Conservation (phyloP, 2,888 invertebrate genomes). For the Patella depressa region DNA sequence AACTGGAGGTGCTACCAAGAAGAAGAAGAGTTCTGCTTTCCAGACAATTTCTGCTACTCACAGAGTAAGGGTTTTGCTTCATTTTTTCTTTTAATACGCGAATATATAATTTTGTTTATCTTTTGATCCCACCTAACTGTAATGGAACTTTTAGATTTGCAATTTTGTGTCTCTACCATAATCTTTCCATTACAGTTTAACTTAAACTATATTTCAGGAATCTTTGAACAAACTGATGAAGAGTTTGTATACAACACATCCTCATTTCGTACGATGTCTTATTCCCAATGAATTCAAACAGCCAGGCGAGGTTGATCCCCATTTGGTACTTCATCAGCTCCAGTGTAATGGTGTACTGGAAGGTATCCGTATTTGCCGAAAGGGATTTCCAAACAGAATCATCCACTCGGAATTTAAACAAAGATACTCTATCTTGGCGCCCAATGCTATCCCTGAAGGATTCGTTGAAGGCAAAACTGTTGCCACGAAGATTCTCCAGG, state of each 20-base stretch:
- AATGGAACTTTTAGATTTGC: too few species aligned
- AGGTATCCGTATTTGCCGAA: conserved; percentile 99
- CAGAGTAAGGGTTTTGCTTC: conserved; percentile 77
- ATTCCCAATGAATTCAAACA: conserved; percentile 86
- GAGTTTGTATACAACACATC: conserved; percentile 36
- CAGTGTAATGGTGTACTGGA: conserved; percentile 99
- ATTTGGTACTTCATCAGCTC: conserved; percentile 98
- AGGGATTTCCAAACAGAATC: conserved; percentile 99
- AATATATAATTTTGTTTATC: too few species aligned
- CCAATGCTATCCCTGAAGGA: conserved; percentile 79
- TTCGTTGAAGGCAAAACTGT: conserved; percentile 77
- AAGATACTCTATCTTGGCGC: conserved; percentile 98
- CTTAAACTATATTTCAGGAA: conserved; percentile 35
- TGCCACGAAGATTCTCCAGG: conserved; percentile 75
- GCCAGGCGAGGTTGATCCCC: conserved; percentile 93
- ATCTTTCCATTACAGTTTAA: too few species aligned
- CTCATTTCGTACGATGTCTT: conserved; percentile 87
- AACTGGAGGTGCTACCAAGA: conserved; percentile 77
- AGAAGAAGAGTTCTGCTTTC: conserved; percentile 98
- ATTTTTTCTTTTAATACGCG: too few species aligned
- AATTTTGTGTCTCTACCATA: too few species aligned
- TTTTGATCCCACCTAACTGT: too few species aligned
- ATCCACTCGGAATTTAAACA: conserved; percentile 98
- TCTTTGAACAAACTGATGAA: conserved; percentile 90
- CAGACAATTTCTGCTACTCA: conserved; percentile 99